A percentile compares a stretch with the other conserved stretches of the same genome.
Evolutionary conservation across 2,888 invertebrate genomes (phyloP).

Genomic region (Phragmatobia fuliginosa): DNA sequence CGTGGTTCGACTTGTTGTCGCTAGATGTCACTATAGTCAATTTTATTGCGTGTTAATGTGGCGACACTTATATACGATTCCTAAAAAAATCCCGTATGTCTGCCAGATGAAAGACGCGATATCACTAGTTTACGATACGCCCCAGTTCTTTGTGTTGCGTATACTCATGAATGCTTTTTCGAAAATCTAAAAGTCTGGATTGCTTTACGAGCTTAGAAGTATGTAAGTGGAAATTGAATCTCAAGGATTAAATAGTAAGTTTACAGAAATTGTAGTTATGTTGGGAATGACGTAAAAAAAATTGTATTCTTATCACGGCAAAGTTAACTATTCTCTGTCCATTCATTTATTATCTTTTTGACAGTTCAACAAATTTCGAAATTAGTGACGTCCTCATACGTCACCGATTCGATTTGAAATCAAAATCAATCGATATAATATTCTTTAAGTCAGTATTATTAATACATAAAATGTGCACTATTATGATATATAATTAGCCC

Average conservation of each 20-base stretch:
- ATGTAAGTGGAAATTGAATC: background rate
- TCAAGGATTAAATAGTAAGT: background rate
- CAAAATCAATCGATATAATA: no score
- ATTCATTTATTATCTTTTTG: no score
- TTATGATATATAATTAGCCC: no score
- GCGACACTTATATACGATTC: background rate
- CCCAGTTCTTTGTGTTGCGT: slow-evolving; percentile 12
- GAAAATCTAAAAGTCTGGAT: background rate
- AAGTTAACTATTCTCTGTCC: no score
- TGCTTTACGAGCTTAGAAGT: background rate
- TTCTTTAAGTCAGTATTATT: no score
- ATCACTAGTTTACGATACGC: slow-evolving; percentile 39
- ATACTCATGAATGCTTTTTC: slow-evolving; percentile 1
- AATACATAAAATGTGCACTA: no score
- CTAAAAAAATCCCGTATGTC: slow-evolving; percentile 21
- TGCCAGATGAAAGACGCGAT: slow-evolving; percentile 31
- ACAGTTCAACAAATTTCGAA: no score
- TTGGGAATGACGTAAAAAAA: no score
- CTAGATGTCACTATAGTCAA: background rate
- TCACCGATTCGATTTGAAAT: no score
- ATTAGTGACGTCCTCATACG: no score
- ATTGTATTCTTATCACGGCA: no score
- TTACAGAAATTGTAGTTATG: no score
- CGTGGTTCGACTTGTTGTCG: background rate
- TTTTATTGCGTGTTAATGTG: background rate